Base-by-base conservation (phyloP, 2,113 vertebrate genomes). In the Pyxicephalus adspersus region DNA sequence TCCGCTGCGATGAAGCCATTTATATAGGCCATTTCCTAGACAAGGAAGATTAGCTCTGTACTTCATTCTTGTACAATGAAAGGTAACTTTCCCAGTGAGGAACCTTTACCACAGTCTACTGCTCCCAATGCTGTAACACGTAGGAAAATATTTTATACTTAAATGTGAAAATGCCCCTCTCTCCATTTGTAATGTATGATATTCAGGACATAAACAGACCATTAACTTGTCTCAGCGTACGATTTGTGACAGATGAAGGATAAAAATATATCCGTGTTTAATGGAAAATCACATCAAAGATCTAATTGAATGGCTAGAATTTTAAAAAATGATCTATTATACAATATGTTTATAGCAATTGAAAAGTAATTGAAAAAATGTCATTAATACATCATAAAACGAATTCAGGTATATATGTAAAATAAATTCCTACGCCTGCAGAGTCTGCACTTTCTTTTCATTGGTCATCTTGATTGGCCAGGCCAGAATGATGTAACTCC, bases 1-100 rank as follows among this genome's bases (percentile, higher is more conserved):
- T 81, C 26, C 70, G 65, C 70, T 81, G 86, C 34, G 60, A 22
- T 87, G 80, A 80, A 84, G 81, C 64, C 84, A 60, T 70, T 84
- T 81, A 50, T 84, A 79, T 84, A 85, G 64, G n/a, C 88, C 85
- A 85, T 83, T 89, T 86, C 28, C 76, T 66, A 85, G 83, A 83
- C 84, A 85, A 87, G 85, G 85, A 81, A 86, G 83, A 87, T 88
- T 81, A 76, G 85, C 86, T 68, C 85, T 83, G 76, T 75, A 81
- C 83, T 68, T 86, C 64, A 79, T 67, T 85, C 57, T 86, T 86
- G 80, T 8, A 80, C 68, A 64, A 89, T 65, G 75, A 86, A 81
- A 86, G 79, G 71, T 80, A 86, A 83, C 72, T 87, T 87, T 87
- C 76, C 81, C 68, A 72, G 83, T 38, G 82, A 87, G 86, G 85